Evolutionary conservation across 2,888 invertebrate genomes (phyloP).

Genomic region (Protula sp.): DNA sequence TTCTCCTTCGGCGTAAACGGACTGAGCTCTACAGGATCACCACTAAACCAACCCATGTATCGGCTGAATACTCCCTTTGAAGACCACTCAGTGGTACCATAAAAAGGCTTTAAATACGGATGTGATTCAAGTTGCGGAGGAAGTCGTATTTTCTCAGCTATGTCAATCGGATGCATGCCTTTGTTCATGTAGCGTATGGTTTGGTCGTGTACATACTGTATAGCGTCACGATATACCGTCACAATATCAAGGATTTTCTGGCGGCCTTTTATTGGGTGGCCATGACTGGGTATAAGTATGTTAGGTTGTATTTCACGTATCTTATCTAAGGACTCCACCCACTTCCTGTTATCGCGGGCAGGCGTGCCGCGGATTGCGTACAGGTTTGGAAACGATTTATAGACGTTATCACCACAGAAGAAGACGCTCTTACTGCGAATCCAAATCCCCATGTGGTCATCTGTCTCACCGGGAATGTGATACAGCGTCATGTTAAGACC

Average conservation of each 20-base stretch:
- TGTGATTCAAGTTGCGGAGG: constrained; percentile 29
- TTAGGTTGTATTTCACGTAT: constrained; percentile 34
- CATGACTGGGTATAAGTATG: constrained; percentile 41
- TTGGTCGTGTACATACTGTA: constrained; percentile 45
- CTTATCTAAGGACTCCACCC: constrained; percentile 38
- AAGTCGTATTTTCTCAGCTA: constrained; percentile 30
- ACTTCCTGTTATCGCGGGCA: constrained; percentile 30
- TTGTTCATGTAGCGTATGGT: constrained; percentile 36
- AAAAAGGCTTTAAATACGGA: constrained; percentile 36
- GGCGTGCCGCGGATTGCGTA: no score
- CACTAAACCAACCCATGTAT: constrained; percentile 24
- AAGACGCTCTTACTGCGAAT: no score
- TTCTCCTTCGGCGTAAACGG: no score
- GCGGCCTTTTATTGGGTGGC: constrained; percentile 31
- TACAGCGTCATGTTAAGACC: no score
- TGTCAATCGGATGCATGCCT: constrained; percentile 40
- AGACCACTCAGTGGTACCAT: constrained; percentile 44
- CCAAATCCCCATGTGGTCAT: no score
- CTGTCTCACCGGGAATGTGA: no score
- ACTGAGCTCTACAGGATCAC: constrained; percentile 19
- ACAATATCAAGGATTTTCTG: constrained; percentile 12
- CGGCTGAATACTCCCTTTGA: constrained; percentile 15
- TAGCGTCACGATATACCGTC: constrained; percentile 32
- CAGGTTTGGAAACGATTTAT: no score
- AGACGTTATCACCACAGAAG: no score